Conservation (phyloP, 2,113 vertebrate species). For the Chascanopsetta lugubris region DNA sequence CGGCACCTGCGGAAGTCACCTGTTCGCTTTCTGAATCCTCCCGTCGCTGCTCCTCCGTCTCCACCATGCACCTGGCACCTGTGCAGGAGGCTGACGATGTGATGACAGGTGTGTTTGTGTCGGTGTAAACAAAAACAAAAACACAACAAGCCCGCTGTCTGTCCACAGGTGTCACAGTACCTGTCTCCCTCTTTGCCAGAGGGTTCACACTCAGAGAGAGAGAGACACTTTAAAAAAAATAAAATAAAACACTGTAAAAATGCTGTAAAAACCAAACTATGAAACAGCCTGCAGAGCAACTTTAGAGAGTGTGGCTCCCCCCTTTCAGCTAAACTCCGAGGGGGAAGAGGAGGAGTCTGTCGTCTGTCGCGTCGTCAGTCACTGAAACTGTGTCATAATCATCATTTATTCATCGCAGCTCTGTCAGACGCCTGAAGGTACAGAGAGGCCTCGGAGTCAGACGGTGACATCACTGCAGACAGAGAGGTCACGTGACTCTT, state of each 20-base stretch:
- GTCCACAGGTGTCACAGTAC: slow-evolving; percentile 63
- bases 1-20: no score
- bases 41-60: no score
- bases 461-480: slow-evolving; percentile 56
- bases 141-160: slow-evolving; percentile 60
- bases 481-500: slow-evolving; percentile 41
- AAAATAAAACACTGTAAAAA: no score
- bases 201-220: slow-evolving; percentile 49
- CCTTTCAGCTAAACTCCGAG: slow-evolving; percentile 7
- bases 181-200: slow-evolving; percentile 53
- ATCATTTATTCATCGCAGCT: slow-evolving; percentile 70
- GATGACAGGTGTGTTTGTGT: slow-evolving; percentile 63
- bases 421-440: slow-evolving; percentile 50
- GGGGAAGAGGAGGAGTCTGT: slow-evolving; percentile 41
- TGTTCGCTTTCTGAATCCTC: no score
- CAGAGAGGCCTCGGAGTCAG: slow-evolving; percentile 44
- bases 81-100: slow-evolving; percentile 53
- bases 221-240: slow-evolving; percentile 19
- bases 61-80: slow-evolving; percentile 42
- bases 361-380: slow-evolving; percentile 62
- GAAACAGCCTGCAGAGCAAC: no score
- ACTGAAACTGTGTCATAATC: slow-evolving; percentile 61
- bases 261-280: no score
- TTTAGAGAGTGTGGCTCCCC: no score
- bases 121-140: slow-evolving; percentile 62